Evolutionary conservation across 2,888 invertebrate genomes (phyloP), one percentile per base, ranked within the genome.

Genomic region (Euclidia mi): DNA sequence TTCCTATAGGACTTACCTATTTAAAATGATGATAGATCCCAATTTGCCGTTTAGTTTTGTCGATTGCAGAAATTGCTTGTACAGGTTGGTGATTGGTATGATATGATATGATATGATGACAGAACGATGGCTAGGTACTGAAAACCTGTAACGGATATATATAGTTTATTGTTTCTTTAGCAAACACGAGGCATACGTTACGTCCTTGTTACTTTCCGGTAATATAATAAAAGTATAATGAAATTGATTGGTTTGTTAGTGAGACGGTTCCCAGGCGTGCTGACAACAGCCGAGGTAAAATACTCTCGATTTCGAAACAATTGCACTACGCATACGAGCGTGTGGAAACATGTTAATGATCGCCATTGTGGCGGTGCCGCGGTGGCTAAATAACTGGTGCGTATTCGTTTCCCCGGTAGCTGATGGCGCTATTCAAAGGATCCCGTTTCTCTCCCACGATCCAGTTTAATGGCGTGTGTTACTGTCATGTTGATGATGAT

Each of bases 391-490:
- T 88, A 85, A 80, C 74, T 76, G 76, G 79, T 84, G 76, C 78
- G 81, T 84, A 83, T 84, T 78, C 81, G 88, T 91, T 91, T 92
- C 90, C 90, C 89, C 86, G 82, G 81, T 80, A 61, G 81, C 78
- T 79, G 84, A 79, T 81, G 87, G 79, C 78, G 81, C 82, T 83
- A 88, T 90, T 88, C 82, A 87, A 81, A 81, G 87, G 82, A 82
- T 91, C 89, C 92, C 92, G 91, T 92, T 92, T 90, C 89, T 84
- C 89, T 94, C 94, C 91, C 94, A 94, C 94, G 94, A 89, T 90
- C 91, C 85, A 92, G 84, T 92, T 94, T 77, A 79, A 71, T 82
- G 86, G 85, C 88, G 90, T 91, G 89, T 91, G 86, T 85, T 91
- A 89, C 88, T 88, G 88, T 85, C 87, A 82, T 81, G 87, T 81